Evolutionary conservation across 2,888 invertebrate species (phyloP), one percentile per base, ranked within the genome.

Genomic region (Syritta pipiens): DNA sequence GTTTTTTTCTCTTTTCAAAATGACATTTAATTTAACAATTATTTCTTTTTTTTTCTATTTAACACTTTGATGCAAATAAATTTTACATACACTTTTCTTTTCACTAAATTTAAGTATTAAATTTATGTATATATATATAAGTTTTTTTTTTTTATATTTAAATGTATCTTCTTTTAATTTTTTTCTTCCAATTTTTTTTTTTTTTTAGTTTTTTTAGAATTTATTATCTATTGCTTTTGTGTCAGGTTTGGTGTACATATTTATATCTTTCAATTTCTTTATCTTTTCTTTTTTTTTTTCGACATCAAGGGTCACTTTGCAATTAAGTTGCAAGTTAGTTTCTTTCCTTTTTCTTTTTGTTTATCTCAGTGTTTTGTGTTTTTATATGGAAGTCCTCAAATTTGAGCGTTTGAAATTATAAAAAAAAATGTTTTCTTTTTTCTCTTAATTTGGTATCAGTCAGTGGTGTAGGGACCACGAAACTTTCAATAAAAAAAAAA

Each of bases 21-120:
- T 69, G 62, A 71, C 60, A 75, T 75, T 81, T 62, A 68, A 69
- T 69, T 79, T 40, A 81, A 79, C 79, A 74, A 9, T 67, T 48
- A 55, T 44, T 65, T 30, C 6, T 42, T 40, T 42, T 67, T 57
- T 60, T 59, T 65, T 37, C 37, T 72, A 51, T 72, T 37, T 69
- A 68, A 65, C 68, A 63, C 51, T 71, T 71, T 76, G 22, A 65
- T 71, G 48, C 65, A 69, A 77, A 77, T 40, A 42, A 63, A 77
- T 77, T 81, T 72, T 72, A 77, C 72, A 68, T 72, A 63, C 72
- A 77, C 26, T 24, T 46, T 72, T 60, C 26, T 37, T 51, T 77
- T 59, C 10, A 65, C 77, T 77, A 71, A 65, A 55, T 37, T 71
- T 60, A 71, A 65, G 35, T 69, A 65, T 60, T 60, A 40, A 63